These are phyloP conservation scores for Lacanobia oleracea DNA, from an alignment of 2,888 invertebrate species.

Conservation along the genomic window DNA sequence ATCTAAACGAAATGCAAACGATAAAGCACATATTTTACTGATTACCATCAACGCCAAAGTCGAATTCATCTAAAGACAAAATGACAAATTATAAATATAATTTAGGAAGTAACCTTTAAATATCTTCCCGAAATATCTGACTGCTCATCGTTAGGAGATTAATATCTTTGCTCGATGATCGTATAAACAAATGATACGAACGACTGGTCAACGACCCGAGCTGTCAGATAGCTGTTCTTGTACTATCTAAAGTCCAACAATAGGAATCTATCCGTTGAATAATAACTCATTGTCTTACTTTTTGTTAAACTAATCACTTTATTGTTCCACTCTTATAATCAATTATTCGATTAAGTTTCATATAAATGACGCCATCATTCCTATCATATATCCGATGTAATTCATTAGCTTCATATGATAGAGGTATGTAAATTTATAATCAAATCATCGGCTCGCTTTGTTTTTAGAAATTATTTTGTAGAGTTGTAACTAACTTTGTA, in stretches of 20 bases:
- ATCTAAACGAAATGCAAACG: constrained; percentile 58
- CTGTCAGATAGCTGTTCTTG: constrained; percentile 80
- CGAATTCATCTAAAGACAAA: constrained; percentile 68
- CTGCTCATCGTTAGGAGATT: constrained; percentile 85
- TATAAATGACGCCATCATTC: constrained; percentile 84
- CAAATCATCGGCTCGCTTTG: constrained; percentile 71
- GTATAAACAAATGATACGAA: constrained; percentile 88
- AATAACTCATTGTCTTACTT: constrained; percentile 90
- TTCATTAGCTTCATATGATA: constrained; percentile 78
- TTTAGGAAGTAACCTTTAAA: constrained; percentile 78
- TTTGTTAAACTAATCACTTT: constrained; percentile 90
- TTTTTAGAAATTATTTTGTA: constrained; percentile 72
- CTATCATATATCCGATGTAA: constrained; percentile 82
- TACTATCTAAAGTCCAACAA: constrained; percentile 82
- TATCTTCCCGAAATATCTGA: constrained; percentile 84
- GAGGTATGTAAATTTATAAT: constrained; percentile 74
- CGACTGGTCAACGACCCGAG: constrained; percentile 82
- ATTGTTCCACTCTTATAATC: constrained; percentile 89
- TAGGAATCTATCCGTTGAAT: constrained; percentile 86
- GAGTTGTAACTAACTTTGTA: constrained; percentile 66
- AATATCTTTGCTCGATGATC: constrained; percentile 85
- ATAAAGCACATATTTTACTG: constrained; percentile 54
- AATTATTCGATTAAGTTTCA: constrained; percentile 89
- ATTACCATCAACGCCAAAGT: constrained; percentile 71
- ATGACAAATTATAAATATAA: constrained; percentile 82